phyloP scores from a whole-genome alignment of 2,113 vertebrate genomes.

The Sakesphorus luctuosus region DNA sequence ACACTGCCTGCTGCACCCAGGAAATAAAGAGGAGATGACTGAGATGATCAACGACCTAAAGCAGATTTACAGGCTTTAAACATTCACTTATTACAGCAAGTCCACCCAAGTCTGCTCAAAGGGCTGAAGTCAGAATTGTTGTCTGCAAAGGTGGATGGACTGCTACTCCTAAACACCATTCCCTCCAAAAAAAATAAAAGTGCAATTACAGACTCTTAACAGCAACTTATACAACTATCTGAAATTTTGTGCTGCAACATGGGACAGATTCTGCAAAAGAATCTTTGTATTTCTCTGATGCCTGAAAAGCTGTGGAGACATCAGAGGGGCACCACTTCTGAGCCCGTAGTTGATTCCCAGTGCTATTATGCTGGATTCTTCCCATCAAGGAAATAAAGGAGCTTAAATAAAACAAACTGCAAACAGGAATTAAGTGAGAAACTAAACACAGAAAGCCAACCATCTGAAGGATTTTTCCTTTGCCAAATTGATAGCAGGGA shows the following conservation, averaged over 20 bases:
- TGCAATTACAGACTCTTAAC: neutral
- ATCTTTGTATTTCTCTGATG: neutral
- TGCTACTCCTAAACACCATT: neutral
- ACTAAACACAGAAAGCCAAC: neutral
- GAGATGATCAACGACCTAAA: neutral
- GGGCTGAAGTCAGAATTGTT: neutral
- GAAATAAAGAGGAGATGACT: neutral
- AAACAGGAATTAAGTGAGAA: neutral
- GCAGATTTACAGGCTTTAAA: neutral
- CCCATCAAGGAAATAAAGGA: neutral
- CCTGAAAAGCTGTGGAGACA: neutral
- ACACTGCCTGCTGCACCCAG: neutral
- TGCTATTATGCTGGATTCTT: neutral
- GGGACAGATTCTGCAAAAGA: neutral
- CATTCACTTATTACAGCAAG: neutral
- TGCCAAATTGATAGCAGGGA: neutral
- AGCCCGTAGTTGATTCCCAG: neutral
- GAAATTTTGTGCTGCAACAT: neutral
- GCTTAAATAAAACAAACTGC: constrained; percentile 19
- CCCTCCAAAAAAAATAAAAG: neutral
- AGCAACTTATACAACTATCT: neutral
- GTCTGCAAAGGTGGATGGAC: neutral
- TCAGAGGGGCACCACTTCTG: neutral
- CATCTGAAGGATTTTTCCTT: neutral
- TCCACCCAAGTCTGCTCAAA: neutral